A percentile compares a stretch with the other conserved stretches of the same genome.
These are phyloP conservation scores for Metopolophium dirhodum DNA, from an alignment of 1,140 invertebrate genomes.

Conservation along the genomic window DNA sequence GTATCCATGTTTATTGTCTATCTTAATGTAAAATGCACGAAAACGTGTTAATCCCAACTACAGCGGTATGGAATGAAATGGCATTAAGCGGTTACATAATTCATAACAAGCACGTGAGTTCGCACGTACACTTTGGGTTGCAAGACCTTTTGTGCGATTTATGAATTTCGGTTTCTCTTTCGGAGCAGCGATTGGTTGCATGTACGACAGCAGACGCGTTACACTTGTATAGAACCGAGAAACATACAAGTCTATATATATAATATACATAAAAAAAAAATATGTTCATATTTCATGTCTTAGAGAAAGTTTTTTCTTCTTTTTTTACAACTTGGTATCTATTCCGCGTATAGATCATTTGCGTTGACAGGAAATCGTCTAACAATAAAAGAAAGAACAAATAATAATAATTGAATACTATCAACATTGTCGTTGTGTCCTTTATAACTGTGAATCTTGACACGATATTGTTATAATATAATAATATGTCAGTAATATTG, in stretches of 20 bases:
- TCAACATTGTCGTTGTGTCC: background rate
- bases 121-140: background rate
- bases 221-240: background rate
- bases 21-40: background rate
- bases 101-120: background rate
- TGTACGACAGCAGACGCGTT: conserved; percentile 21
- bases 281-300: background rate
- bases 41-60: background rate
- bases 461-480: background rate
- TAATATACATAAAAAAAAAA: background rate
- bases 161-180: conserved; percentile 43
- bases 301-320: conserved; percentile 24
- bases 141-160: conserved; percentile 26
- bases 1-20: background rate
- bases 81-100: background rate
- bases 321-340: background rate
- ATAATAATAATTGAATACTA: background rate
- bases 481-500: background rate
- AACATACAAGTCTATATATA: background rate
- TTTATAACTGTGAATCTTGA: background rate
- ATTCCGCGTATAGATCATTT: background rate
- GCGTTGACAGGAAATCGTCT: background rate
- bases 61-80: background rate
- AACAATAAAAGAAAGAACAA: background rate
- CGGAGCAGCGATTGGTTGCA: background rate